Base-by-base conservation (phyloP, 2,113 vertebrate species). In the Anoplopoma fimbria region DNA sequence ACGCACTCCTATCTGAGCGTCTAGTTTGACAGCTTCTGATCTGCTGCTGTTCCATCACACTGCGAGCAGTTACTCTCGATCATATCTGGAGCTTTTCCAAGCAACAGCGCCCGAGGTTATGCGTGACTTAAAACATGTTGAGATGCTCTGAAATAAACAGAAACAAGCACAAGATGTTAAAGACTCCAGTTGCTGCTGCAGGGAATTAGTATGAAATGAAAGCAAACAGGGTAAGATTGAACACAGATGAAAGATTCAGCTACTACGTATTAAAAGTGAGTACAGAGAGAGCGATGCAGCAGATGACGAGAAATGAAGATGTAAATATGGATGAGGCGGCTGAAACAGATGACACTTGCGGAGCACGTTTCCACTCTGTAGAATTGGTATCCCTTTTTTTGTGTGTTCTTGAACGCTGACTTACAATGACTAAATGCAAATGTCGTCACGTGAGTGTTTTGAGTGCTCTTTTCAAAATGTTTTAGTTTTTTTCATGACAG, bases 271-370 rank as follows among this genome's bases (percentile, higher is more conserved):
- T 38, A 3, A 58, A 68, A 69, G 53, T 33, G 67, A 75, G 9
- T 62, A 5, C 21, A 17, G 25, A 64, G 23, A 33, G 47, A 42
- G 40, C 9, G 42, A 68, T 29, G 31, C 65, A 34, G 73, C 38
- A 33, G 63, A 70, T 79, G 70, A 49, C 6, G 6, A 68, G 64
- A 82, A 76, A 69, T 70, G 40, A 70, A 58, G 34, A 36, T 53
- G 27, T 86, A 45, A 76, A 77, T 84, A 65, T 73, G 76, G 29
- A 81, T 38, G 68, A 81, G 38, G 40, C 14, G 8, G n/a, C 21
- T n/a, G 40, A 61, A 69, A 60, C 0, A 2, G 34, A 69, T 77
- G 72, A 75, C 62, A 67, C 71, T 34, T 70, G 40, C 55, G 75
- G 57, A 63, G 55, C 8, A 0, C 0, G n/a, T n/a, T n/a, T n/a